Percentiles rank a stretch among this genome's conserved stretches.
These are phyloP conservation scores for Aulostomus chinensis DNA, from an alignment of 2,797 vertebrate genomes.

Conservation along the genomic window DNA sequence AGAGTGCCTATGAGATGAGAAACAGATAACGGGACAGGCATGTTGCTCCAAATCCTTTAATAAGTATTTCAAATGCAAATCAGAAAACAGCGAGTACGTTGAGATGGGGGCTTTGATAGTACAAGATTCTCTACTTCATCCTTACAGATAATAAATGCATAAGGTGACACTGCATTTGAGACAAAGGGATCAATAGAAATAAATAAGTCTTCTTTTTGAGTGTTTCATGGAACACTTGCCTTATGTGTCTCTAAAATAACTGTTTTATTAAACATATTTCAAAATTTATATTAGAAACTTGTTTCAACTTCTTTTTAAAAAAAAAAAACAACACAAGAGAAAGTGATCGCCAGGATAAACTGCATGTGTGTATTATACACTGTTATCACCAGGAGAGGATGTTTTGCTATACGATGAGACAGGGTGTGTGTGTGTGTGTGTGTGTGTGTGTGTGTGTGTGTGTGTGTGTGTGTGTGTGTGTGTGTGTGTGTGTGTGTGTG, in stretches of 20 bases:
- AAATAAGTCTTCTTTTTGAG: constrained; percentile 27
- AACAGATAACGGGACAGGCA: not conserved
- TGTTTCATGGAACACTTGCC: constrained; percentile 8
- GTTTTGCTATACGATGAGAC: too few relatives aligned
- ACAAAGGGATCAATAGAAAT: constrained; percentile 28
- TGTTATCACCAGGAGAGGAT: too few relatives aligned
- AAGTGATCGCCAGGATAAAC: too few relatives aligned
- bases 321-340: too few relatives aligned
- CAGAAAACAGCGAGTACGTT: constrained; percentile 24
- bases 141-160: constrained; percentile 4
- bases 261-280: too few relatives aligned
- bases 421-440: too few relatives aligned
- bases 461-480: too few relatives aligned
- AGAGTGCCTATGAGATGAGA: not conserved
- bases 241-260: not conserved
- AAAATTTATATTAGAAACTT: too few relatives aligned
- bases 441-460: too few relatives aligned
- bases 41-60: constrained; percentile 58
- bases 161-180: constrained; percentile 26
- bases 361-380: too few relatives aligned
- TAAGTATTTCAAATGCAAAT: constrained; percentile 39
- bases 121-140: constrained; percentile 8
- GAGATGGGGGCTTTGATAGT: constrained; percentile 26
- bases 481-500: too few relatives aligned
- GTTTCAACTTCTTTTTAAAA: too few relatives aligned